phyloP scores from a whole-genome alignment of 2,113 vertebrate species.

The Tyrannus savana region DNA sequence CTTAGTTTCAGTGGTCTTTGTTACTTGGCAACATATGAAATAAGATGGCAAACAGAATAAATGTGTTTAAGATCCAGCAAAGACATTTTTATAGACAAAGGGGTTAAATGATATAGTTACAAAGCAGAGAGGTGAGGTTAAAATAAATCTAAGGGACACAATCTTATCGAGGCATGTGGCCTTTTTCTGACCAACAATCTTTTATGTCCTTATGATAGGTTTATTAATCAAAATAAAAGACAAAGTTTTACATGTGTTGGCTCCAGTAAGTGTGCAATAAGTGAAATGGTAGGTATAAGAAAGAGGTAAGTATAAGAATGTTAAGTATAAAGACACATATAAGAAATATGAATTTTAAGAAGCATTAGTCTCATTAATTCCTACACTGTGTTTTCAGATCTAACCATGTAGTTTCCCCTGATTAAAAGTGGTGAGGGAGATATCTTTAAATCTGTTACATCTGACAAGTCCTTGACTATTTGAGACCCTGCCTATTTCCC shows the following conservation, averaged over 20 bases:
- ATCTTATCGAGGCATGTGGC: background rate
- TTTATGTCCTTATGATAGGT: conserved; percentile 42
- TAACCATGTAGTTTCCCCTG: background rate
- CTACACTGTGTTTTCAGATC: background rate
- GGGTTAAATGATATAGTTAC: conserved; percentile 51
- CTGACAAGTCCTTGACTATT: background rate
- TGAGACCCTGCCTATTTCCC: background rate
- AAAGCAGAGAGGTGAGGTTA: conserved; percentile 52
- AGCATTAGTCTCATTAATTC: background rate
- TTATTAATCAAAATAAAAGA: conserved; percentile 60
- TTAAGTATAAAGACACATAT: background rate
- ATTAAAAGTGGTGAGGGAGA: background rate
- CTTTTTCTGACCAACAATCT: conserved; percentile 48
- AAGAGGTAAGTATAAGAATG: background rate
- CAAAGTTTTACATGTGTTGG: background rate
- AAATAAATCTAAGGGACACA: conserved; percentile 59
- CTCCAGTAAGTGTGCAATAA: background rate
- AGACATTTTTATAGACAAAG: conserved; percentile 61
- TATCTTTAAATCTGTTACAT: background rate
- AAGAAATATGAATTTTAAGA: background rate
- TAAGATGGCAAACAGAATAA: conserved; percentile 62
- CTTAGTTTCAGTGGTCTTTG: conserved; percentile 48
- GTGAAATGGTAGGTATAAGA: background rate
- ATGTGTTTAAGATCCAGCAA: conserved; percentile 11
- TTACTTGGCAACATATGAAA: conserved; percentile 66